phyloP scores from a whole-genome alignment of 2,888 invertebrate genomes.

The Augochlorella aurata region DNA sequence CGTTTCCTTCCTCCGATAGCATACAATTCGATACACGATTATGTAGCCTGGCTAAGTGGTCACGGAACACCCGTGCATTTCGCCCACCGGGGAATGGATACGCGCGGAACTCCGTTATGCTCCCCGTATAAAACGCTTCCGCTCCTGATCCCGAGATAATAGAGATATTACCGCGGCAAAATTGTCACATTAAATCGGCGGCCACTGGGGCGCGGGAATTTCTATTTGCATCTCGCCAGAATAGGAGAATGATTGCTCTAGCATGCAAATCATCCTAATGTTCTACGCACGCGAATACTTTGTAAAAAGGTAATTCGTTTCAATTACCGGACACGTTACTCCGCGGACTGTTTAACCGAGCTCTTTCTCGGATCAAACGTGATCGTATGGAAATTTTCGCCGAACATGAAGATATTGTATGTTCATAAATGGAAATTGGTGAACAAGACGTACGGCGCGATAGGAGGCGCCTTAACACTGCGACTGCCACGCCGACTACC shows the following conservation, averaged over 20 bases:
- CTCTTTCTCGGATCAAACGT: background rate
- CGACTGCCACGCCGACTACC: no score
- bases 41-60: slow-evolving; percentile 25
- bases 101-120: slow-evolving; percentile 10
- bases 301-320: background rate
- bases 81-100: slow-evolving; percentile 29
- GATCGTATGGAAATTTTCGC: background rate
- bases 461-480: no score
- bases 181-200: slow-evolving; percentile 15
- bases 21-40: slow-evolving; percentile 38
- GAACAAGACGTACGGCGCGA: background rate
- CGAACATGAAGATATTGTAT: background rate
- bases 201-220: background rate
- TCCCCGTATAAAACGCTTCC: slow-evolving; percentile 20
- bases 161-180: slow-evolving; percentile 60
- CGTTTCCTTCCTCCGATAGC: slow-evolving; percentile 3
- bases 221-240: slow-evolving; percentile 22
- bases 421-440: background rate
- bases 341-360: background rate
- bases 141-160: slow-evolving; percentile 48
- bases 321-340: background rate
- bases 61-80: slow-evolving; percentile 8
- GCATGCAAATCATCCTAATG: background rate
- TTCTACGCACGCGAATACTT: background rate
- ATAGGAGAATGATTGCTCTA: background rate